A percentile compares a stretch with the other conserved stretches of the same genome.
These are phyloP conservation scores for Bombycilla garrulus DNA, from an alignment of 2,113 vertebrate genomes.

Conservation along the genomic window DNA sequence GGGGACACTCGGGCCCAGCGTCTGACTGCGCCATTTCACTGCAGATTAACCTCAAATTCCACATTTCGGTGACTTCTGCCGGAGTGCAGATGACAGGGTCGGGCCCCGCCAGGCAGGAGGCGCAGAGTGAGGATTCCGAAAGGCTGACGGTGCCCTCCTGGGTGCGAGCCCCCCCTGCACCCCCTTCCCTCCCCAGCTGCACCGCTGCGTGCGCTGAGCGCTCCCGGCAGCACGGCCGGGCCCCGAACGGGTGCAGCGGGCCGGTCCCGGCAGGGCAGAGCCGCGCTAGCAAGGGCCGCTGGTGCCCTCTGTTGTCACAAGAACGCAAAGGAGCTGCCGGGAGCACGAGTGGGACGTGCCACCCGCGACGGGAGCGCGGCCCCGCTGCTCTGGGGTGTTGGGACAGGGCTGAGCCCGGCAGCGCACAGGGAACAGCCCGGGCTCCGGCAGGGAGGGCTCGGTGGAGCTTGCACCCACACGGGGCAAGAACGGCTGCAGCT, in stretches of 20 bases:
- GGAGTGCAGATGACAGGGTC: not conserved
- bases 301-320: conserved; percentile 71
- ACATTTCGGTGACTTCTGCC: not conserved
- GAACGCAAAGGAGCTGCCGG: not conserved
- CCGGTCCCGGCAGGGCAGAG: not conserved
- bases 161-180: not conserved
- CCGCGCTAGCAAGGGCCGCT: conserved; percentile 34
- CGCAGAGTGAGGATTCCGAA: not conserved
- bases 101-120: not conserved
- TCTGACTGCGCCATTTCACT: not conserved
- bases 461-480: fast-evolving
- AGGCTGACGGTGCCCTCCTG: not conserved
- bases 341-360: not conserved
- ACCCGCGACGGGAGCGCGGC: not conserved
- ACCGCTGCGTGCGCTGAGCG: fast-evolving
- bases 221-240: not conserved
- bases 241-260: too few relatives aligned
- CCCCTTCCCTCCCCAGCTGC: not conserved
- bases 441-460: not conserved
- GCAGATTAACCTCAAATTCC: not conserved
- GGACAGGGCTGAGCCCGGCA: not conserved
- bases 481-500: not conserved
- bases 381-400: not conserved
- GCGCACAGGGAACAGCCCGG: not conserved
- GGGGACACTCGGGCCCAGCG: not conserved